phyloP scores from a whole-genome alignment of 2,797 vertebrate genomes.

The Huso huso region DNA sequence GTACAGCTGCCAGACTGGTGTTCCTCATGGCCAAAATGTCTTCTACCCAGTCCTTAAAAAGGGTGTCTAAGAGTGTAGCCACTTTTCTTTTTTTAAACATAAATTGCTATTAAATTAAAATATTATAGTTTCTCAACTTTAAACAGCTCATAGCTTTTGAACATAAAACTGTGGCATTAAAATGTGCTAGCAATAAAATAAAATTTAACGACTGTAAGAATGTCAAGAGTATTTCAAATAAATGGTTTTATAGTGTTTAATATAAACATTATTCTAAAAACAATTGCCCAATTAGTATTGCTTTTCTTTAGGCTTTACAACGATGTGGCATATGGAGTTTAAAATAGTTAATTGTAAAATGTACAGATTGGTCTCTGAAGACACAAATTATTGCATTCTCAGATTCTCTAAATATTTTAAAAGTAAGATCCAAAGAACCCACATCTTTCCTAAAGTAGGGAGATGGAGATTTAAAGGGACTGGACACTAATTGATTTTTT shows the following conservation, averaged over 20 bases:
- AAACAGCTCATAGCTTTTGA: slow-evolving; percentile 69
- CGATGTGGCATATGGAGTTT: too few relatives aligned
- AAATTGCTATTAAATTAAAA: slow-evolving; percentile 67
- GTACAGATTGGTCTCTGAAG: too few relatives aligned
- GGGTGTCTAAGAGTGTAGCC: slow-evolving; percentile 22
- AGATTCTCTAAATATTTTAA: too few relatives aligned
- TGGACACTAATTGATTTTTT: too few relatives aligned
- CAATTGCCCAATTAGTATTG: too few relatives aligned
- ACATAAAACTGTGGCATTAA: slow-evolving; percentile 72
- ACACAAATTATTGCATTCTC: too few relatives aligned
- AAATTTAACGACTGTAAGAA: slow-evolving; percentile 67
- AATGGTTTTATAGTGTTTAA: slow-evolving; percentile 72
- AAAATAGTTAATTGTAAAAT: too few relatives aligned
- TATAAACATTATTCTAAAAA: slow-evolving; percentile 16
- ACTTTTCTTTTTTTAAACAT: slow-evolving; percentile 38
- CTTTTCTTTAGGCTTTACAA: too few relatives aligned
- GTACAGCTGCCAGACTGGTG: slow-evolving; percentile 34
- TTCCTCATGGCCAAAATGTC: slow-evolving; percentile 48
- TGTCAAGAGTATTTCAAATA: slow-evolving; percentile 76
- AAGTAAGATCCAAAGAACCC: too few relatives aligned
- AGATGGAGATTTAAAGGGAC: too few relatives aligned
- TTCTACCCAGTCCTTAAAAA: slow-evolving; percentile 39
- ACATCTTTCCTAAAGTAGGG: too few relatives aligned
- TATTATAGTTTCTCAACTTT: slow-evolving; percentile 70
- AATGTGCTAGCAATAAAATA: slow-evolving; percentile 76